Evolutionary conservation across 2,797 vertebrate genomes (phyloP).

Genomic region (Sitta carolinensis): DNA sequence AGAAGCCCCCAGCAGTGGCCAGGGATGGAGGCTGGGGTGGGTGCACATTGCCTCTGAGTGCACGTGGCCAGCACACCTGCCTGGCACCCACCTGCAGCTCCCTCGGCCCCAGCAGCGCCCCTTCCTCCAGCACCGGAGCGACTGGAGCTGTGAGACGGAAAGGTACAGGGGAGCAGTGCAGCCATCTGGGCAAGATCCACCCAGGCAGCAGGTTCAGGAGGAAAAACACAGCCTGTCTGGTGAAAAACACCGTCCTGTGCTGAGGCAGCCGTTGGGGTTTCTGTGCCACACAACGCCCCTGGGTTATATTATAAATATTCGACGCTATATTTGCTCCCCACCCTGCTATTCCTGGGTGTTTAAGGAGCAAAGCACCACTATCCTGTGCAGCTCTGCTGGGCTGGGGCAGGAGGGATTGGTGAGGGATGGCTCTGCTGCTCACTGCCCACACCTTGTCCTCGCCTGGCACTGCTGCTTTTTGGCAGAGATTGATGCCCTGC

Average conservation of each 20-base stretch:
- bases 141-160: background rate
- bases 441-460: background rate
- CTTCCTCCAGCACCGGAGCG: background rate
- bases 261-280: background rate
- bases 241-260: background rate
- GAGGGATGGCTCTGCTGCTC: background rate
- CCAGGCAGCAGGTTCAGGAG: background rate
- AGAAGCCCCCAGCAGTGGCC: background rate
- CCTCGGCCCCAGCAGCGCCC: background rate
- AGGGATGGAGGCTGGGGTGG: background rate
- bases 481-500: conserved; percentile 30
- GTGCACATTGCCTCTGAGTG: accelerated
- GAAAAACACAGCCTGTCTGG: conserved; percentile 13
- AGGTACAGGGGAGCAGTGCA: background rate
- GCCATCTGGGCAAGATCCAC: background rate
- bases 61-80: background rate
- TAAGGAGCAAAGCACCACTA: conserved; percentile 35
- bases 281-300: background rate
- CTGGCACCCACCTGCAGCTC: background rate
- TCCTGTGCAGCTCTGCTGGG: background rate
- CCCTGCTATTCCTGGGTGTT: conserved; percentile 50
- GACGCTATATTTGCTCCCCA: background rate
- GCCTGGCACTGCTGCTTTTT: background rate
- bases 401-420: background rate
- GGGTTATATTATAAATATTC: background rate